A percentile compares a stretch with the other conserved stretches of the same genome.
Evolutionary conservation across 2,797 vertebrate species (phyloP).

Genomic region (Tokudaia muenninki): DNA sequence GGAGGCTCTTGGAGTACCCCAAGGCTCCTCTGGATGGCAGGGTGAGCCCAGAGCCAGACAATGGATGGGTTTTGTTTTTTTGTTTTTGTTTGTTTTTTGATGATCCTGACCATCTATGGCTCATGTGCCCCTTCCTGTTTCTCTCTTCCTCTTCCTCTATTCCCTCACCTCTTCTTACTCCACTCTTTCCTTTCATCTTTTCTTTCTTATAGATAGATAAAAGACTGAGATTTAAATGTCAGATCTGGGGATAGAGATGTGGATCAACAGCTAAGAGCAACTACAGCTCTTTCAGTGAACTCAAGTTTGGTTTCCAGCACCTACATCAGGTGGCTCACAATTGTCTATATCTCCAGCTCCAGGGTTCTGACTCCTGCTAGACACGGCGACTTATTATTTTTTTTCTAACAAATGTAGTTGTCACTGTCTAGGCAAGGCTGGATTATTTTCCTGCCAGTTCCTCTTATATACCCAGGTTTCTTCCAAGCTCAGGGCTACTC

Average conservation of each 20-base stretch:
- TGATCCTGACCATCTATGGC: neutral
- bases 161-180: neutral
- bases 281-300: neutral
- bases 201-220: neutral
- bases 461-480: neutral
- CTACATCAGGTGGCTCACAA: neutral
- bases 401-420: neutral
- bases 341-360: neutral
- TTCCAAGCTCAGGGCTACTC: neutral
- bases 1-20: no score
- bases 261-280: neutral
- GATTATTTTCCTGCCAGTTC: neutral
- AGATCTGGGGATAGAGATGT: neutral
- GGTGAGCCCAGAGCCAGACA: no score
- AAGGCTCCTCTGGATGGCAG: no score
- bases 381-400: neutral
- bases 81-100: no score
- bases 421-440: neutral
- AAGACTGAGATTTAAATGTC: neutral
- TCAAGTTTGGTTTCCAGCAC: neutral
- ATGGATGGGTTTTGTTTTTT: no score
- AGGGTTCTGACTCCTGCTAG: neutral
- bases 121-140: neutral
- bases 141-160: neutral
- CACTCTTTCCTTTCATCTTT: neutral